Conservation (phyloP, 2,797 vertebrate species). For the Lithobates pipiens region DNA sequence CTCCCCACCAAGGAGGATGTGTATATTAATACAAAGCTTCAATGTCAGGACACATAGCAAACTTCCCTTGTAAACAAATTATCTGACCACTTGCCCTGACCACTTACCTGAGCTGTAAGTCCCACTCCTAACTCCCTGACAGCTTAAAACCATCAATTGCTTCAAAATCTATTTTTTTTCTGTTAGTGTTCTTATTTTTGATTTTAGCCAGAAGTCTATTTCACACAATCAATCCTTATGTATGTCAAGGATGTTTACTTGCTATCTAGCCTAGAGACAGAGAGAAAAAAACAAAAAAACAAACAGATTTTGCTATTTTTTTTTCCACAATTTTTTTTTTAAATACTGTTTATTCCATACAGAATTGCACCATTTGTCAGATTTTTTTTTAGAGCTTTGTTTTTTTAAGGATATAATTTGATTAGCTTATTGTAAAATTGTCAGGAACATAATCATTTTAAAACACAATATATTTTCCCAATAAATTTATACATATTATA, state of each 20-base stretch:
- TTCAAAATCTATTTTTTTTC: no score
- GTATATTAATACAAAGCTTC: background rate
- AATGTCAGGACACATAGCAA: slow-evolving; percentile 8
- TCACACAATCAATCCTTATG: slow-evolving; percentile 24
- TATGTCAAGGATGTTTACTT: slow-evolving; percentile 27
- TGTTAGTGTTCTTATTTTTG: background rate
- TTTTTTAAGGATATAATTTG: no score
- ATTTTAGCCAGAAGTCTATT: background rate
- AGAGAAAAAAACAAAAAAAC: slow-evolving; percentile 1
- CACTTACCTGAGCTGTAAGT: background rate
- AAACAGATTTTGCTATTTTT: slow-evolving; percentile 2
- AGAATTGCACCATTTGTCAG: no score
- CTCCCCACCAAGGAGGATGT: background rate
- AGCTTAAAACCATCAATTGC: no score
- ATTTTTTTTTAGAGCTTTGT: no score
- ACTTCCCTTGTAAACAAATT: background rate
- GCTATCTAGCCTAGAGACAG: slow-evolving; percentile 25
- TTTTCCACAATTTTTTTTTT: no score
- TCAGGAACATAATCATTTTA: no score
- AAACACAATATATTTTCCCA: no score
- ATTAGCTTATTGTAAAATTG: no score
- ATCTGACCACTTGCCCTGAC: background rate
- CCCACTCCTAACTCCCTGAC: background rate
- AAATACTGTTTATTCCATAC: no score
- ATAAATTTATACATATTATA: no score